Evolutionary conservation across 1,140 invertebrate species (phyloP).

Genomic region (Druon quercuslanigerum): DNA sequence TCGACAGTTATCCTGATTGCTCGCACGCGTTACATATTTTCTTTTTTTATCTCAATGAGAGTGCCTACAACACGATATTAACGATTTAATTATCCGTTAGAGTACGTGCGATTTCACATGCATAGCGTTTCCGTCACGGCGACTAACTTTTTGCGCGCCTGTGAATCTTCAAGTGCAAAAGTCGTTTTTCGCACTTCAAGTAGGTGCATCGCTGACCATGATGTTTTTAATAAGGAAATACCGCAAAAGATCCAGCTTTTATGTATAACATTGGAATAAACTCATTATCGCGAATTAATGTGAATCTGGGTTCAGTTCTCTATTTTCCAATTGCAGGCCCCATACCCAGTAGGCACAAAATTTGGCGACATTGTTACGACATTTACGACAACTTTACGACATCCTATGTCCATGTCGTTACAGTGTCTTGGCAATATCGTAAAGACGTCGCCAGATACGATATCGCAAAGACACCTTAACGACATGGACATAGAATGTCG

Average conservation of each 20-base stretch:
- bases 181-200: constrained; percentile 53
- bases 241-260: neutral
- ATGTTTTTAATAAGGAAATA: neutral
- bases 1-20: neutral
- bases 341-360: too few species aligned
- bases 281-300: too few species aligned
- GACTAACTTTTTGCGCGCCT: constrained; percentile 54
- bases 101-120: constrained; percentile 54
- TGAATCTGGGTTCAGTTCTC: too few species aligned
- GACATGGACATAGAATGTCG: too few species aligned
- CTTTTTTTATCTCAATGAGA: constrained; percentile 30
- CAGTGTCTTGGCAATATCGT: too few species aligned
- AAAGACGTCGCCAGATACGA: too few species aligned
- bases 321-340: too few species aligned
- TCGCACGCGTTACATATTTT: neutral
- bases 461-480: too few species aligned
- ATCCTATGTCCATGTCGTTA: too few species aligned
- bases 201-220: neutral
- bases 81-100: constrained; percentile 65
- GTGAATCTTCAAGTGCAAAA: constrained; percentile 54
- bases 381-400: too few species aligned
- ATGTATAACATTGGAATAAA: too few species aligned
- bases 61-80: constrained; percentile 53
- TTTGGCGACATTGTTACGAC: too few species aligned
- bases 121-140: constrained; percentile 59